Evolutionary conservation across 2,113 vertebrate genomes (phyloP).

Genomic region (Gobiocypris rarus): DNA sequence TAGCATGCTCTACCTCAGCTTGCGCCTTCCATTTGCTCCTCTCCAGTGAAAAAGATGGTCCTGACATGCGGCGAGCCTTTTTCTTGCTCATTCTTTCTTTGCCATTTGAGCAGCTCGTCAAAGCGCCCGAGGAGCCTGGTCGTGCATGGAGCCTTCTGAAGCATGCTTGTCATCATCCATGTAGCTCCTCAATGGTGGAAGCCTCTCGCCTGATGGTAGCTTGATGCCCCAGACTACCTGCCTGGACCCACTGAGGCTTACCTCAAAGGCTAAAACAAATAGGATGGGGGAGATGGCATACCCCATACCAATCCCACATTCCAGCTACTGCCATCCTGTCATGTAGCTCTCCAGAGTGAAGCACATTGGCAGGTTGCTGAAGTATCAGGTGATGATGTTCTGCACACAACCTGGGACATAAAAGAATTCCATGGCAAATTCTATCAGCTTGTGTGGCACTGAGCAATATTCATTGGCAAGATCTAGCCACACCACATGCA

Average conservation of each 20-base stretch:
- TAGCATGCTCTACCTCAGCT: too few species aligned
- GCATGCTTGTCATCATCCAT: conserved; percentile 31
- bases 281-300: conserved; percentile 44
- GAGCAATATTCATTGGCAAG: too few species aligned
- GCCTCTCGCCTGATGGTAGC: conserved; percentile 11
- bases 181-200: conserved; percentile 21
- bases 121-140: not conserved
- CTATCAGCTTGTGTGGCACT: too few species aligned
- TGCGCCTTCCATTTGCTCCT: too few species aligned
- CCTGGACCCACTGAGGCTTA: conserved; percentile 38
- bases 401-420: too few species aligned
- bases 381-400: too few species aligned
- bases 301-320: conserved; percentile 37
- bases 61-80: too few species aligned
- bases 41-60: not conserved
- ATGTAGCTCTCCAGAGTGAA: not conserved
- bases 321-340: conserved; percentile 10
- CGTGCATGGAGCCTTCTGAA: conserved; percentile 1
- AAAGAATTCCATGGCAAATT: too few species aligned
- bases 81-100: not conserved
- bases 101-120: conserved; percentile 6
- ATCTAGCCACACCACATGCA: too few species aligned
- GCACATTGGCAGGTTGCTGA: not conserved
- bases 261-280: conserved; percentile 35
- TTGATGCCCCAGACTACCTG: conserved; percentile 12